Conservation (phyloP, 2,797 vertebrate species). For the Darevskia mixta region DNA sequence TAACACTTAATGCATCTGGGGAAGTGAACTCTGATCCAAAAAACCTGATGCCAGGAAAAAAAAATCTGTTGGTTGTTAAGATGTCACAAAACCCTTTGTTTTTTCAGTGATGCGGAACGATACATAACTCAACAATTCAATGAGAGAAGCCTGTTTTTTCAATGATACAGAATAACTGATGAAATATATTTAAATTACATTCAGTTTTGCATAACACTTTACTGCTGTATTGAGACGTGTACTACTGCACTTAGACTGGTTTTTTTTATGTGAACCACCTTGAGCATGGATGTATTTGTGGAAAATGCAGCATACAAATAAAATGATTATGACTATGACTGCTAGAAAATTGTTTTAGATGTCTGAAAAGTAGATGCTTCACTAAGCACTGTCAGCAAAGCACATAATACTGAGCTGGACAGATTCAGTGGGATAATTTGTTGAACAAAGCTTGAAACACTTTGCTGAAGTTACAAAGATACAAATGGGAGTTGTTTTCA, state of each 20-base stretch:
- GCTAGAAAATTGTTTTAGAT: background rate
- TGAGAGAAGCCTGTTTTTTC: too few relatives aligned
- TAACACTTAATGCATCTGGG: background rate
- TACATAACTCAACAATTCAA: too few relatives aligned
- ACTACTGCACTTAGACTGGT: too few relatives aligned
- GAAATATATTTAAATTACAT: conserved; percentile 1
- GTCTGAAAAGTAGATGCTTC: background rate
- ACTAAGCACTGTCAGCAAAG: background rate
- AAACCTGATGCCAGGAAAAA: background rate
- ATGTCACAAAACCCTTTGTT: too few relatives aligned
- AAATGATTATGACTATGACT: too few relatives aligned
- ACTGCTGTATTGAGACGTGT: too few relatives aligned
- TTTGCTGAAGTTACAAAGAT: background rate
- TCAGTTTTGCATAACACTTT: background rate
- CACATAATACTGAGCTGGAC: background rate
- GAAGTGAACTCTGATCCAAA: background rate
- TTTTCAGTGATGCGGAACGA: too few relatives aligned
- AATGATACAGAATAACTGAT: background rate
- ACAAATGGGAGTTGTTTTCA: background rate
- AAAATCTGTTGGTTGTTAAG: background rate
- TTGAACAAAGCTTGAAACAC: background rate
- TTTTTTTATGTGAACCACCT: too few relatives aligned
- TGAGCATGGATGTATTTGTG: too few relatives aligned
- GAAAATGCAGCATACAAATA: too few relatives aligned
- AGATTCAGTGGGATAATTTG: background rate